Conservation (phyloP, 2,888 invertebrate genomes). For the Caradrina clavipalpis region DNA sequence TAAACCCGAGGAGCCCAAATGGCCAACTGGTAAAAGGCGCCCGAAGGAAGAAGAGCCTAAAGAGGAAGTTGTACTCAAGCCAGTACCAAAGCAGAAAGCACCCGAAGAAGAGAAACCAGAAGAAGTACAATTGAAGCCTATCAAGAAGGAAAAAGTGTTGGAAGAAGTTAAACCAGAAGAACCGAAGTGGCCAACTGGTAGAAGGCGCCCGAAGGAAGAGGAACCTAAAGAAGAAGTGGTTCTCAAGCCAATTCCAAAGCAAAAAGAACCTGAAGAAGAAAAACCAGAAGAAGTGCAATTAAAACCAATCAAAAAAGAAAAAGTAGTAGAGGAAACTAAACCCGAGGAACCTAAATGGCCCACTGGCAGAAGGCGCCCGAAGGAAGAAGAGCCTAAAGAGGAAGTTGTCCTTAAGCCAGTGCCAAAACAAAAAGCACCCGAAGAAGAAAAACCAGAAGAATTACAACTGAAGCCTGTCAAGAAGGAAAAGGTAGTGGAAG, state of each 20-base stretch:
- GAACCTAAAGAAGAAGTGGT: constrained; percentile 14
- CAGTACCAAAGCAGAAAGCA: constrained; percentile 6
- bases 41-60: constrained; percentile 15
- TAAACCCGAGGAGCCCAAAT: constrained; percentile 55
- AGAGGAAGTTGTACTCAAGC: constrained; percentile 12
- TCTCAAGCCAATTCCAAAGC: constrained; percentile 10
- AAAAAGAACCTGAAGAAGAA: constrained; percentile 4
- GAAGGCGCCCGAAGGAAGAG: constrained; percentile 11
- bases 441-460: constrained; percentile 12
- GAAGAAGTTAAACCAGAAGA: constrained; percentile 36
- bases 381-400: constrained; percentile 16
- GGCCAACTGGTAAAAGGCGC: constrained; percentile 22
- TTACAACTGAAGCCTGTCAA: not conserved
- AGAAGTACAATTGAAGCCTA: not conserved
- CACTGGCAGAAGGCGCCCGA: constrained; percentile 8
- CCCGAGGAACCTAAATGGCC: constrained; percentile 56
- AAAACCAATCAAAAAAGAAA: constrained; percentile 1
- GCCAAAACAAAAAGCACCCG: constrained; percentile 5
- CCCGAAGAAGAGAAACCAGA: constrained; percentile 8
- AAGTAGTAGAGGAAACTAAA: constrained; percentile 1
- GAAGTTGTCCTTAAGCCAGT: constrained; percentile 9
- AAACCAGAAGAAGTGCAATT: constrained; percentile 7
- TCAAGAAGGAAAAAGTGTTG: constrained; percentile 1
- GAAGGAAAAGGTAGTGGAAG: constrained; percentile 5
- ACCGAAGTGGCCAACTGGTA: constrained; percentile 49